Base-by-base conservation (phyloP, 2,888 invertebrate genomes). In the Gisinianus flammeolus region DNA sequence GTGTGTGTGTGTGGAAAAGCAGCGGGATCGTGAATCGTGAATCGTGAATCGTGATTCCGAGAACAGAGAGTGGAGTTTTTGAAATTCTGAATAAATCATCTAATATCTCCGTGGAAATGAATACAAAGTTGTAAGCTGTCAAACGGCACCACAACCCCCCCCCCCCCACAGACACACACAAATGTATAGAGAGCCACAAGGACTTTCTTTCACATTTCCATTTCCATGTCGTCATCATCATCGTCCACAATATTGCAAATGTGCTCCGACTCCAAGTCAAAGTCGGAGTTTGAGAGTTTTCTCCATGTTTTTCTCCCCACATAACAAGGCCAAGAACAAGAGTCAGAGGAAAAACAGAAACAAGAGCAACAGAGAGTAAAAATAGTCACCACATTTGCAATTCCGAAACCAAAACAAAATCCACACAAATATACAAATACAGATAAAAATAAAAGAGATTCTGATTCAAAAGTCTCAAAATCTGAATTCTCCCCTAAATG, bases 31-130 rank as follows among this genome's bases (percentile, higher is more conserved):
- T 54, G 54, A 54, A n/a, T n/a, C n/a, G n/a, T n/a, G n/a, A 12
- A 44, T 8, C 10, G 52, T 44, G 52, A 44, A 44, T 64, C 22
- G 28, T 64, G 62, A 64, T 64, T 64, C 62, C 62, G 26, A 12
- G 24, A n/a, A n/a, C n/a, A n/a, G n/a, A n/a, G n/a, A n/a, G n/a
- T n/a, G n/a, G n/a, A n/a, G n/a, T n/a, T n/a, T n/a, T n/a, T n/a
- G n/a, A n/a, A n/a, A n/a, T n/a, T n/a, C 58, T 58, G 58, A 58
- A 58, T 58, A 58, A 58, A 58, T 58, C 58, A 58, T 58, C 22
- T 58, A 58, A 64, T 64, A 64, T 64, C 8, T 12, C 22, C 26
- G 26, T 64, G 2, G 5, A 26, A 8, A 26, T 8, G 62, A 24
- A 64, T 64, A 64, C 62, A 64, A 64, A 24, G 26, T 64, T 24